phyloP scores from a whole-genome alignment of 30 jellyfish, hydroid and myxozoan genomes.

The Catostylus mosaicus region DNA sequence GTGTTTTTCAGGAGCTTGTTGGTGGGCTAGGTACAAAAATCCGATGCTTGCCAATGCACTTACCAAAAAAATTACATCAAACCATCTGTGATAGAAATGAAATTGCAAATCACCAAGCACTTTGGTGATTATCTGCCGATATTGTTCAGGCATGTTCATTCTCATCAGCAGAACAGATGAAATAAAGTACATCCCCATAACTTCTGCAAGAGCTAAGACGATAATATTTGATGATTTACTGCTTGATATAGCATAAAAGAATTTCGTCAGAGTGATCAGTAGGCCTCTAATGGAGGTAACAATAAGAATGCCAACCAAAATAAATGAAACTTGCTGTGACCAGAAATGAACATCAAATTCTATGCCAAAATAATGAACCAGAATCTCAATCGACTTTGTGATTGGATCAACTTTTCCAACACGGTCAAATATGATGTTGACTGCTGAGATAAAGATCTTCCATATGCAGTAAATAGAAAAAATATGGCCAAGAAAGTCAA shows the following conservation, averaged over 20 bases:
- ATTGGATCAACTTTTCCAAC: slow-evolving; percentile 98
- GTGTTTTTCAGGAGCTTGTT: slow-evolving; percentile 98
- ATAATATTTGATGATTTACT: slow-evolving; percentile 94
- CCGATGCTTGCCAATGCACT: slow-evolving; percentile 99
- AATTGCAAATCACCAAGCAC: slow-evolving; percentile 98
- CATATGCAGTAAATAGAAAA: slow-evolving; percentile 93
- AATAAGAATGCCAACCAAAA: slow-evolving; percentile 91
- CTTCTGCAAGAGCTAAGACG: slow-evolving; percentile 94
- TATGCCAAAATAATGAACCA: slow-evolving; percentile 81
- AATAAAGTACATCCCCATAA: slow-evolving; percentile 96
- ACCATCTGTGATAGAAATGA: slow-evolving; percentile 96
- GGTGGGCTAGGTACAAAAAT: slow-evolving; percentile 92
- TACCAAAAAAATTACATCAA: slow-evolving; percentile 93
- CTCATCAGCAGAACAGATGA: slow-evolving; percentile 96
- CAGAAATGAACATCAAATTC: slow-evolving; percentile 94
- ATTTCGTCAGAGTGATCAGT: slow-evolving; percentile 90
- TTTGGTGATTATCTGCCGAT: slow-evolving; percentile 84
- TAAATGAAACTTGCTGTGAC: slow-evolving; percentile 94
- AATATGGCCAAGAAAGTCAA: slow-evolving; percentile 90
- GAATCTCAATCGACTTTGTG: slow-evolving; percentile 87
- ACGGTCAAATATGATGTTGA: slow-evolving; percentile 93
- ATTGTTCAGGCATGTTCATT: slow-evolving; percentile 97
- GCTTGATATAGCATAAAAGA: slow-evolving; percentile 92
- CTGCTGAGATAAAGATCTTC: slow-evolving; percentile 96
- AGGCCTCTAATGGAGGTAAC: slow-evolving; percentile 97